Evolutionary conservation across 2,888 invertebrate genomes (phyloP).

Genomic region (Caenorhabditis wallacei): DNA sequence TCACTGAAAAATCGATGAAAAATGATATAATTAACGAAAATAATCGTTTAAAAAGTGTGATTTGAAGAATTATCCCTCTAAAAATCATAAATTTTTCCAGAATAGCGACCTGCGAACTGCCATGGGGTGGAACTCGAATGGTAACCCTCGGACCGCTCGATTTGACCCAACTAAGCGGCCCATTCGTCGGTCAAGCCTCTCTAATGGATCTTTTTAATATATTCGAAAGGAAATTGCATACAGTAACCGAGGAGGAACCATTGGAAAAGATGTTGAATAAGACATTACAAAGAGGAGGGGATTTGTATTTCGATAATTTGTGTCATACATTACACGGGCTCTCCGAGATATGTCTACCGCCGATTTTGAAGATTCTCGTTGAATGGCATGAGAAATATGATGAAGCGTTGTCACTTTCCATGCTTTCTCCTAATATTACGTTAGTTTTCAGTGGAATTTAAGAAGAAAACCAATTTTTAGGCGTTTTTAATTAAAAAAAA

Average conservation of each 20-base stretch:
- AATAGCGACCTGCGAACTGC: slow-evolving; percentile 78
- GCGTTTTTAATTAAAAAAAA: too few relatives aligned
- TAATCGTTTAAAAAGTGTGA: background rate
- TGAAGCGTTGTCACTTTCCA: slow-evolving; percentile 53
- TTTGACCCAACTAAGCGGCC: slow-evolving; percentile 86
- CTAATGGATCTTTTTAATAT: slow-evolving; percentile 96
- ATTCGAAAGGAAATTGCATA: slow-evolving; percentile 96
- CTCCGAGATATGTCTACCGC: slow-evolving; percentile 97
- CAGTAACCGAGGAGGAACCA: slow-evolving; percentile 95
- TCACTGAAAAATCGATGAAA: background rate
- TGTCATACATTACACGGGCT: slow-evolving; percentile 66
- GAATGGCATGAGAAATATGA: slow-evolving; percentile 89
- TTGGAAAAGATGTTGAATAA: slow-evolving; percentile 96
- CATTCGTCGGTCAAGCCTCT: slow-evolving; percentile 93
- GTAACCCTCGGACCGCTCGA: slow-evolving; percentile 76
- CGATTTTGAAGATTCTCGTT: slow-evolving; percentile 92
- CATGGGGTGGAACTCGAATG: slow-evolving; percentile 79
- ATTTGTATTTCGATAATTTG: slow-evolving; percentile 91
- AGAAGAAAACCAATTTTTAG: background rate
- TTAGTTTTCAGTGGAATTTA: too few relatives aligned
- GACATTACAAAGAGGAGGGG: slow-evolving; percentile 95
- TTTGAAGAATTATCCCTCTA: too few relatives aligned
- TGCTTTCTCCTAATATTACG: slow-evolving; percentile 39
- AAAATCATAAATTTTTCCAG: too few relatives aligned
- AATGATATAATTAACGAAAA: background rate